phyloP scores from a whole-genome alignment of 2,888 invertebrate genomes.

The Galerucella calmariensis region DNA sequence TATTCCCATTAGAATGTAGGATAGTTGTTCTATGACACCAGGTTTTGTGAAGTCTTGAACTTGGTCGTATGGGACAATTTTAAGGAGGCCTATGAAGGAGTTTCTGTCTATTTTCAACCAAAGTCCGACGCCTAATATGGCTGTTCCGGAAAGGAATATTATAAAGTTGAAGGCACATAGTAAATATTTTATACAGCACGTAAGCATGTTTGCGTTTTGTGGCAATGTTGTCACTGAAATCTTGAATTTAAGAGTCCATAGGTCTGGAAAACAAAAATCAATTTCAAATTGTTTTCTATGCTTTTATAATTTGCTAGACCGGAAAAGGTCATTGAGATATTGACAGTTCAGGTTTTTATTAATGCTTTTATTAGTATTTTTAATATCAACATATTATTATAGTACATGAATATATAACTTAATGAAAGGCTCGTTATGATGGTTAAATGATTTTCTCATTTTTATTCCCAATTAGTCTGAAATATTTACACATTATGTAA shows the following conservation, averaged over 20 bases:
- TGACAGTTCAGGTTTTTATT: too few species aligned
- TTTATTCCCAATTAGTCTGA: too few species aligned
- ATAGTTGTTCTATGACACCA: conserved; percentile 74
- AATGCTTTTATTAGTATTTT: too few species aligned
- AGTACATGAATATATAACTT: too few species aligned
- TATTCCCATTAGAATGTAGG: conserved; percentile 75
- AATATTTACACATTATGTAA: too few species aligned
- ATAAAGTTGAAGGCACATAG: conserved; percentile 79
- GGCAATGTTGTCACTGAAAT: neutral
- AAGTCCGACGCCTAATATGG: conserved; percentile 74
- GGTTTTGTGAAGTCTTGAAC: conserved; percentile 71
- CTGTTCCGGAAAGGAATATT: conserved; percentile 74
- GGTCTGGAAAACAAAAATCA: neutral
- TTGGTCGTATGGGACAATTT: conserved; percentile 69
- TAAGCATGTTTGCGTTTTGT: conserved; percentile 24
- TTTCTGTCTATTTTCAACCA: conserved; percentile 77
- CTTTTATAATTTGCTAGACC: too few species aligned
- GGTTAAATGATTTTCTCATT: too few species aligned
- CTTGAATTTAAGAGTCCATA: neutral
- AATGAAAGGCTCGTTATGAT: too few species aligned
- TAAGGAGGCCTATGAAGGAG: conserved; percentile 72
- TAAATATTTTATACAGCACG: conserved; percentile 77
- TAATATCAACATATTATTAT: too few species aligned
- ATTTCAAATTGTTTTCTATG: neutral
- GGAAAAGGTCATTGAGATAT: too few species aligned